These are phyloP conservation scores for Lacanobia wlatinum DNA, from an alignment of 2,888 invertebrate genomes.

Conservation along the genomic window DNA sequence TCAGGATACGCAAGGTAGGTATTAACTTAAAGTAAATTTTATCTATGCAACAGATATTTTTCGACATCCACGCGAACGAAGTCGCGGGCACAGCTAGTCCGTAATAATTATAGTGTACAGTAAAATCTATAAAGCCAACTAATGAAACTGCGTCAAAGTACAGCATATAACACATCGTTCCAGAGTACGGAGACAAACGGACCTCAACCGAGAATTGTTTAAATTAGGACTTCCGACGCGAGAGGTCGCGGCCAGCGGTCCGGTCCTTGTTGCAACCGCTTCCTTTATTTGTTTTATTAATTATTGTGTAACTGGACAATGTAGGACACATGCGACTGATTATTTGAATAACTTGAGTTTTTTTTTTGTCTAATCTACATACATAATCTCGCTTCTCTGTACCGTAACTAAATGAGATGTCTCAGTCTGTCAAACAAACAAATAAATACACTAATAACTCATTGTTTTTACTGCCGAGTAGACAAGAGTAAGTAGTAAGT, in stretches of 20 bases:
- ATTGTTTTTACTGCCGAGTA: neutral
- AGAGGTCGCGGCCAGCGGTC: conserved; percentile 55
- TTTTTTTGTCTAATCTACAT: neutral
- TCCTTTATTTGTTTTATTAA: conserved; percentile 61
- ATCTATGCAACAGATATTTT: too few relatives aligned
- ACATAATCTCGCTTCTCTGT: neutral
- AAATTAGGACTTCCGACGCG: conserved; percentile 83
- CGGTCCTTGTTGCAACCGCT: conserved; percentile 47
- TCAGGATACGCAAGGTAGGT: too few relatives aligned
- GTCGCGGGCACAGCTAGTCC: too few relatives aligned
- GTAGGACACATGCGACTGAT: conserved; percentile 29
- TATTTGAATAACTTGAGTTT: conserved; percentile 2
- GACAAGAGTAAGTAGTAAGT: too few relatives aligned
- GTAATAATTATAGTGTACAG: neutral
- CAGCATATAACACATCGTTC: conserved; percentile 31
- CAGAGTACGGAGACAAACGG: conserved; percentile 71
- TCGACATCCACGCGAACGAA: too few relatives aligned
- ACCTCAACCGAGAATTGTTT: conserved; percentile 77
- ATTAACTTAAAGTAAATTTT: too few relatives aligned
- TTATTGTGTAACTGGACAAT: conserved; percentile 46
- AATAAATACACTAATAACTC: conserved; percentile 3
- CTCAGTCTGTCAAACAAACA: neutral
- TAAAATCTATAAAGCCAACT: neutral
- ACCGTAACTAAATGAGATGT: neutral
- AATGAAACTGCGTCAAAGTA: conserved; percentile 37